These are phyloP conservation scores for Acrocephalus arundinaceus DNA, from an alignment of 2,113 vertebrate genomes.

Conservation along the genomic window DNA sequence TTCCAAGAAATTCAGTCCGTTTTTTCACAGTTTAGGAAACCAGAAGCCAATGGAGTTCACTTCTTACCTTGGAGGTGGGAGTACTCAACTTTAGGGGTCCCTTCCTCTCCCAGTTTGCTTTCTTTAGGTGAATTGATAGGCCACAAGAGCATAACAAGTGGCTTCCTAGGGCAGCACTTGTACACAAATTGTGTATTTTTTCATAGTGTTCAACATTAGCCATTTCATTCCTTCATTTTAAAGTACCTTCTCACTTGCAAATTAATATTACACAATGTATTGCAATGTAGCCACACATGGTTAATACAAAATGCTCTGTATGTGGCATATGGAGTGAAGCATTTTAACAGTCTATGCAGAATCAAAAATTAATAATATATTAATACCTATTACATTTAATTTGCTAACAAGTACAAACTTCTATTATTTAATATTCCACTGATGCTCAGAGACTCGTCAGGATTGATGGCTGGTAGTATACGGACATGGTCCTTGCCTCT, in stretches of 20 bases:
- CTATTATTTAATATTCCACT: background rate
- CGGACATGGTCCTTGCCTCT: background rate
- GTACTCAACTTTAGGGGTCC: background rate
- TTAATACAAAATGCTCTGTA: background rate
- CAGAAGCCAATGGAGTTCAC: background rate
- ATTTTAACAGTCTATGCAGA: background rate
- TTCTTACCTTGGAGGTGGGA: background rate
- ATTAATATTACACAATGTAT: background rate
- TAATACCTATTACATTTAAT: background rate
- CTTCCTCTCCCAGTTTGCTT: background rate
- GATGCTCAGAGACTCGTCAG: background rate
- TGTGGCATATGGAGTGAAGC: background rate
- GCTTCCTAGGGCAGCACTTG: background rate
- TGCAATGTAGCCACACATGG: background rate
- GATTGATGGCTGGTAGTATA: background rate
- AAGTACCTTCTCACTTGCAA: background rate
- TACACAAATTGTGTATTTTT: background rate
- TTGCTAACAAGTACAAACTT: background rate
- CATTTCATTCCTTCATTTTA: background rate
- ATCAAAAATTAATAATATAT: background rate
- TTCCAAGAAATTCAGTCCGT: background rate
- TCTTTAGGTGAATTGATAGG: background rate
- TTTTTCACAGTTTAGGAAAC: background rate
- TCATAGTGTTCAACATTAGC: fast-evolving
- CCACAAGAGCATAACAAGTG: background rate